These are phyloP conservation scores for Tragelaphus buxtoni DNA, from an alignment of 2,113 vertebrate species.

Conservation along the genomic window DNA sequence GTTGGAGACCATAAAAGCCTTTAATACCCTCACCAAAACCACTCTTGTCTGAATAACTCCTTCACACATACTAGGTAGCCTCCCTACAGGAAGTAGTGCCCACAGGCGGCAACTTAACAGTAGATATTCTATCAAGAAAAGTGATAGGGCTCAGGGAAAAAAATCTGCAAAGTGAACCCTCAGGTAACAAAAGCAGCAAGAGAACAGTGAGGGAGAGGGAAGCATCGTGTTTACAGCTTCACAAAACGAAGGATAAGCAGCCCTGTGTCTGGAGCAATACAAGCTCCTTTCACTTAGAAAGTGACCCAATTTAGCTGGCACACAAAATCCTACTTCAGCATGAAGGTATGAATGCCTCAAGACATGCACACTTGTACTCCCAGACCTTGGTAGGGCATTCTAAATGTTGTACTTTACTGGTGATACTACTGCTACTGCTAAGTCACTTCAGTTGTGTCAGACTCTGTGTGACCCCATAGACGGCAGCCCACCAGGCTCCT, in stretches of 20 bases:
- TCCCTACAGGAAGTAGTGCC: neutral
- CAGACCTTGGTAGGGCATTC: neutral
- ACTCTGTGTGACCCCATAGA: no score
- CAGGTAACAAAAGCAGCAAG: conserved; percentile 49
- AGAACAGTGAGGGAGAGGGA: neutral
- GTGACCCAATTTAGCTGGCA: conserved; percentile 51
- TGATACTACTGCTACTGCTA: neutral
- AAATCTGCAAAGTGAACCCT: conserved; percentile 59
- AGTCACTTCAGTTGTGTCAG: no score
- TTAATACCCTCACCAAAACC: neutral
- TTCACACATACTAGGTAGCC: neutral
- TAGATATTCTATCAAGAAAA: conserved; percentile 43
- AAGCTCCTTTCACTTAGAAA: conserved; percentile 20
- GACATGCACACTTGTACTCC: neutral
- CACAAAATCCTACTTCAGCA: neutral
- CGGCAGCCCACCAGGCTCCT: no score
- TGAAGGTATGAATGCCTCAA: neutral
- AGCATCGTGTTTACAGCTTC: conserved; percentile 26
- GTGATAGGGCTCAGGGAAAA: conserved; percentile 43
- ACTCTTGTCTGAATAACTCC: neutral
- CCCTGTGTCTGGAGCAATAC: neutral
- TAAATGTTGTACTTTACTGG: neutral
- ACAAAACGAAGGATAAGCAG: conserved; percentile 30
- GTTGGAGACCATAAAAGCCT: neutral
- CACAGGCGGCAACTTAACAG: neutral